These are phyloP conservation scores for Sebastes kiyomatsui DNA, from an alignment of 2,797 vertebrate species.

Conservation along the genomic window DNA sequence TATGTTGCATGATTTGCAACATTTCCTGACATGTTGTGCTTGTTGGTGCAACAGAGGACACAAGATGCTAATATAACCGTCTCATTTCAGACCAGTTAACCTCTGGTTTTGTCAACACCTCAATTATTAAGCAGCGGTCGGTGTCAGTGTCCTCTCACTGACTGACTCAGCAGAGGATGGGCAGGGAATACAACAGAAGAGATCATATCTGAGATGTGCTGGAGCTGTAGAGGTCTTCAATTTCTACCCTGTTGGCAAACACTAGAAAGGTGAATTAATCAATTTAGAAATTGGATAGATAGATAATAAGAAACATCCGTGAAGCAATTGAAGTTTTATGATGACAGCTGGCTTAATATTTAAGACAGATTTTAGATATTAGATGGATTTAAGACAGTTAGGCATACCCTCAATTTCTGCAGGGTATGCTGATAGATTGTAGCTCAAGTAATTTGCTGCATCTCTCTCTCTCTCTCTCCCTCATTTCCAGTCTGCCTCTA, in stretches of 20 bases:
- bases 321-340: background rate
- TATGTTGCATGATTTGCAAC: background rate
- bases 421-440: background rate
- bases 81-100: constrained; percentile 44
- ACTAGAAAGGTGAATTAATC: background rate
- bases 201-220: background rate
- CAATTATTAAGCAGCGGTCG: constrained; percentile 63
- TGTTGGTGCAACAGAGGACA: background rate
- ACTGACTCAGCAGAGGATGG: constrained; percentile 7
- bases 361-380: background rate
- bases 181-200: background rate
- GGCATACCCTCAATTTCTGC: too few relatives aligned
- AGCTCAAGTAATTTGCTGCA: background rate
- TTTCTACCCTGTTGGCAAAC: background rate
- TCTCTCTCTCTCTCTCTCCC: background rate
- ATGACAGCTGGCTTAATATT: background rate
- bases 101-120: constrained; percentile 51
- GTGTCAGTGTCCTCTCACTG: constrained; percentile 46
- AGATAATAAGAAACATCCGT: background rate
- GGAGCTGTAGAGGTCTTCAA: background rate
- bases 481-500: too few relatives aligned
- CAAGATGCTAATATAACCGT: background rate
- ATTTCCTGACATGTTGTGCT: too few relatives aligned
- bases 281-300: background rate
- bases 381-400: background rate